Evolutionary conservation across 1,140 invertebrate species (phyloP).

Genomic region (Armadillidium nasatum): DNA sequence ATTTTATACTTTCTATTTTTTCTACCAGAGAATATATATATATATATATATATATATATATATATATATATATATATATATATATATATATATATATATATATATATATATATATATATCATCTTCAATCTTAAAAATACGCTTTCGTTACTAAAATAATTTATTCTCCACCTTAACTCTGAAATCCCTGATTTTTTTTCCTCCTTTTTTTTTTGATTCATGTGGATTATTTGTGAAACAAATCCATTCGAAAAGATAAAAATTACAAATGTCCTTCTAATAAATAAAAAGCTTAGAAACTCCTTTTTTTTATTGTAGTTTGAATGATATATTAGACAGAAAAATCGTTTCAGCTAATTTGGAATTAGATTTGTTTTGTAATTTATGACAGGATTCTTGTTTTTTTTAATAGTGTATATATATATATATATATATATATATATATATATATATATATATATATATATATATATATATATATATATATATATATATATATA

Average conservation of each 20-base stretch:
- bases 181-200: background rate
- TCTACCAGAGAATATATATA: too few relatives aligned
- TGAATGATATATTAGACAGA: too few relatives aligned
- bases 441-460: conserved; percentile 13
- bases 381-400: background rate
- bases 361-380: background rate
- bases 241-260: background rate
- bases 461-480: conserved; percentile 13
- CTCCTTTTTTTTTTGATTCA: background rate
- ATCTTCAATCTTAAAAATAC: too few relatives aligned
- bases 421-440: conserved; percentile 15
- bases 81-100: background rate
- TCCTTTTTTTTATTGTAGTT: too few relatives aligned
- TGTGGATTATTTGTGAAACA: background rate
- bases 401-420: background rate
- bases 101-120: background rate
- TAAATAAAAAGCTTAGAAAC: too few relatives aligned
- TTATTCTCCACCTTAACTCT: too few relatives aligned
- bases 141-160: too few relatives aligned
- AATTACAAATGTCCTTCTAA: too few relatives aligned
- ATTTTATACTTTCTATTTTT: too few relatives aligned
- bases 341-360: too few relatives aligned
- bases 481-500: conserved; percentile 11
- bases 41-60: background rate
- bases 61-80: conserved; percentile 9